Evolutionary conservation across 2,888 invertebrate genomes (phyloP).

Genomic region (Poecilobothrus nobilitatus): DNA sequence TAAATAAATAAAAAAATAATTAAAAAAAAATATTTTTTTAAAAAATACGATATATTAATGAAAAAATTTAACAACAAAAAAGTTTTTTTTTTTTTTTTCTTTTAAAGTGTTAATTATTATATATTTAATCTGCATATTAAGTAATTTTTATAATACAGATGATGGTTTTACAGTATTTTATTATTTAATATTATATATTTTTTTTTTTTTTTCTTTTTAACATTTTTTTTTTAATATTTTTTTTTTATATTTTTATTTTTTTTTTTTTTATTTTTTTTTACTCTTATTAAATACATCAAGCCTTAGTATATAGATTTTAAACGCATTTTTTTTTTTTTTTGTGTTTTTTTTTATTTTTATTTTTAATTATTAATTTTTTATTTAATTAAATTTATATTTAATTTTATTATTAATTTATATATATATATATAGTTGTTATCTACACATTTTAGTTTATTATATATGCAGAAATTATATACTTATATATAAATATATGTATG

Average conservation of each 20-base stretch:
- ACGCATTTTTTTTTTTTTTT: neutral
- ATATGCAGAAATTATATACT: no score
- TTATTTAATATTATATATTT: neutral
- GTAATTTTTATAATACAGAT: constrained; percentile 2
- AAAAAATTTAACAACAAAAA: no score
- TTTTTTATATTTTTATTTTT: no score
- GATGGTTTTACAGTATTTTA: neutral
- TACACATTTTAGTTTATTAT: no score
- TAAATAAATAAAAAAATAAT: no score
- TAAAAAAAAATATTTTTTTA: no score
- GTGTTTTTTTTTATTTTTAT: neutral
- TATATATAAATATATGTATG: no score
- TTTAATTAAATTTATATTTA: no score
- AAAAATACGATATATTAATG: no score
- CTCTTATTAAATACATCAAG: neutral
- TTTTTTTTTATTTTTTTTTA: neutral
- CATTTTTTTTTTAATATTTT: neutral
- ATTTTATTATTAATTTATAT: no score
- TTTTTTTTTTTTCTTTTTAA: neutral
- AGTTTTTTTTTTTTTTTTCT: neutral
- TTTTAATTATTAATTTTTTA: neutral
- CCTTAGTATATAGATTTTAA: neutral
- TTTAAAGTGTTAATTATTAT: constrained; percentile 1
- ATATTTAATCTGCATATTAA: constrained; percentile 6
- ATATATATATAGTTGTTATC: no score